phyloP scores from a whole-genome alignment of 92 coral and sea anemone species.

The Desmophyllum pertusum region DNA sequence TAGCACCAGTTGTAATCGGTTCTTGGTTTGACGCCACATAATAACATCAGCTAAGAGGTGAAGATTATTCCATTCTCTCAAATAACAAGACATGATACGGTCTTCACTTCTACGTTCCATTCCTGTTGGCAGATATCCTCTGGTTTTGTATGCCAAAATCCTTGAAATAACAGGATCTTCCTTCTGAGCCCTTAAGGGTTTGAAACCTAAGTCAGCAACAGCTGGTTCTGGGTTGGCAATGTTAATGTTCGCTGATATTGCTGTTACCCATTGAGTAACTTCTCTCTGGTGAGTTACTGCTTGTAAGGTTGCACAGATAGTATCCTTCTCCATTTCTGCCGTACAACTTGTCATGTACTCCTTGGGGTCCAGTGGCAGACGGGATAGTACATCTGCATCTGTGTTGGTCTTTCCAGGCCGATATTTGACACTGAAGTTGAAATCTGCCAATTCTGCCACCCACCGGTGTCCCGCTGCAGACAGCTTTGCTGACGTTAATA shows the following conservation, averaged over 20 bases:
- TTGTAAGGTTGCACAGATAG: slow-evolving; percentile 35
- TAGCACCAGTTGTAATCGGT: too few relatives aligned
- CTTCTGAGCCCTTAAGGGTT: neutral
- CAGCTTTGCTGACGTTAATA: slow-evolving; percentile 47
- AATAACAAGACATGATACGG: too few relatives aligned
- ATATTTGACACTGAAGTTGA: slow-evolving; percentile 33
- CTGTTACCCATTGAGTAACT: slow-evolving; percentile 18
- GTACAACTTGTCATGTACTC: slow-evolving; percentile 21
- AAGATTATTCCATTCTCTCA: too few relatives aligned
- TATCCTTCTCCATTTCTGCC: slow-evolving; percentile 29
- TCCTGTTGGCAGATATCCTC: too few relatives aligned
- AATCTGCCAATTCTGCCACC: slow-evolving; percentile 58
- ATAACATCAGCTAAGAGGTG: too few relatives aligned
- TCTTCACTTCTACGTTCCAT: too few relatives aligned
- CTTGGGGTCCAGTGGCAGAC: slow-evolving; percentile 21
- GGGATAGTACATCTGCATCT: slow-evolving; percentile 45
- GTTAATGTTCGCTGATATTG: neutral
- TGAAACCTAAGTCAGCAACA: neutral
- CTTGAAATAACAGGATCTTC: too few relatives aligned
- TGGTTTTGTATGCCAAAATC: too few relatives aligned
- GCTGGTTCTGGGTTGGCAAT: slow-evolving; percentile 24
- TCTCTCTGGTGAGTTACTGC: slow-evolving; percentile 3
- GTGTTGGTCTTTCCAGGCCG: slow-evolving; percentile 45
- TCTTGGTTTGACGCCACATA: too few relatives aligned
- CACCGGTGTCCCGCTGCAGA: slow-evolving; percentile 49